These are phyloP conservation scores for Plestiodon gilberti DNA, from an alignment of 2,113 vertebrate genomes.

Conservation along the genomic window DNA sequence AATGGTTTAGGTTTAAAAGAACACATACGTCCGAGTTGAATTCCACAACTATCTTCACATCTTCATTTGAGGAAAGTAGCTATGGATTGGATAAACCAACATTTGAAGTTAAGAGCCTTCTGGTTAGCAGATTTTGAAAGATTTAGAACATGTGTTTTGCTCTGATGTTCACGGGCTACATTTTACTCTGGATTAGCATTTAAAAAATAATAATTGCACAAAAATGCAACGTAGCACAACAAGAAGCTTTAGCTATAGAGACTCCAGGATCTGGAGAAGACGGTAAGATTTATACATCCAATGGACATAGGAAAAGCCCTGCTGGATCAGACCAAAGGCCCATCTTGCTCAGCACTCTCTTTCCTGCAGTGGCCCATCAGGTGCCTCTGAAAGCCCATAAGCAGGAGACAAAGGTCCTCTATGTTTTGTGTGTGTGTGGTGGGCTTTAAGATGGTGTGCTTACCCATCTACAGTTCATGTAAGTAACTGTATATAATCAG, in stretches of 20 bases:
- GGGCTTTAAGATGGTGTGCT: too few species aligned
- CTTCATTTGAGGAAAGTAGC: slow-evolving; percentile 24
- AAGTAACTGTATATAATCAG: too few species aligned
- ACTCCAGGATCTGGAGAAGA: not conserved
- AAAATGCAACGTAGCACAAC: not conserved
- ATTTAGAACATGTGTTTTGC: slow-evolving; percentile 41
- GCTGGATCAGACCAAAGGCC: too few species aligned
- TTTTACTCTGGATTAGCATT: slow-evolving; percentile 32
- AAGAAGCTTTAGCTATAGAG: not conserved
- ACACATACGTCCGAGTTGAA: slow-evolving; percentile 44
- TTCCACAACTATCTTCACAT: slow-evolving; percentile 50
- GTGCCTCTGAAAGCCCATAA: too few species aligned
- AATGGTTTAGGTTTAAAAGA: slow-evolving; percentile 47
- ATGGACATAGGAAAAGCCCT: too few species aligned
- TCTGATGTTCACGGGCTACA: slow-evolving; percentile 22
- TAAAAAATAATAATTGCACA: not conserved
- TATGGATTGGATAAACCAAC: slow-evolving; percentile 44
- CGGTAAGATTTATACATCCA: not conserved
- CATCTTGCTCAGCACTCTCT: too few species aligned
- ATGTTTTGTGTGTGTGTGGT: too few species aligned
- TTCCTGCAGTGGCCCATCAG: too few species aligned
- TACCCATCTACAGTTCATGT: too few species aligned
- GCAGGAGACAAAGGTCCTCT: too few species aligned
- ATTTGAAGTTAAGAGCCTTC: slow-evolving; percentile 53
- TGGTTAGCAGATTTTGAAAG: slow-evolving; percentile 45